A percentile compares a stretch with the other conserved stretches of the same genome.
Evolutionary conservation across 2,797 vertebrate genomes (phyloP).

Genomic region (Ceryle rudis): DNA sequence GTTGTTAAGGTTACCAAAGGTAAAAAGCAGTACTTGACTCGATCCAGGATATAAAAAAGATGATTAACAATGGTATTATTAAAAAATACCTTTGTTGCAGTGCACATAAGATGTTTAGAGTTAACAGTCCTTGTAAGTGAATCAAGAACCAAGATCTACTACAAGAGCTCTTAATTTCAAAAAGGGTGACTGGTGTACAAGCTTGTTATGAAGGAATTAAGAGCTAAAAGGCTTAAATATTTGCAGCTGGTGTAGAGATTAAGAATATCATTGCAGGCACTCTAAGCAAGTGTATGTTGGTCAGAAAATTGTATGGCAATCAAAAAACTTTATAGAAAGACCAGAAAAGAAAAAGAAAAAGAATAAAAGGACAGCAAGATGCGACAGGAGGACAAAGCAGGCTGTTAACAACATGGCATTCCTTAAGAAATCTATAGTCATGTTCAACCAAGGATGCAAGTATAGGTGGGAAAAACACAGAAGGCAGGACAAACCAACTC

Average conservation of each 20-base stretch:
- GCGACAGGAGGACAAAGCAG: not conserved
- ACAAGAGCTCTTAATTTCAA: not conserved
- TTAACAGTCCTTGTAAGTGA: not conserved
- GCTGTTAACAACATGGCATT: not conserved
- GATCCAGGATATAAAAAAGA: not conserved
- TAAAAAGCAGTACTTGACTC: not conserved
- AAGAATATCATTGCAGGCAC: not conserved
- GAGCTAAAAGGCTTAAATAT: not conserved
- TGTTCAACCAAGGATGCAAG: not conserved
- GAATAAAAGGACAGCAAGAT: not conserved
- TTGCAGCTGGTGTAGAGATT: not conserved
- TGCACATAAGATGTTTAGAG: fast-evolving
- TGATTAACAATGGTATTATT: not conserved
- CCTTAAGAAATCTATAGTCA: not conserved
- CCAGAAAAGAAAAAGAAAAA: fast-evolving
- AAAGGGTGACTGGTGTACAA: not conserved
- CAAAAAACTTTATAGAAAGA: not conserved
- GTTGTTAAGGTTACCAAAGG: not conserved
- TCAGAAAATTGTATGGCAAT: not conserved
- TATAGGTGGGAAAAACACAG: not conserved
- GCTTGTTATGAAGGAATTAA: not conserved
- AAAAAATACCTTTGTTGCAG: not conserved
- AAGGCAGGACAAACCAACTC: not conserved
- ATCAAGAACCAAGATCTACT: not conserved
- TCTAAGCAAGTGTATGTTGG: not conserved